Evolutionary conservation across 1,140 invertebrate genomes (phyloP).

Genomic region (Charaxes varanes): DNA sequence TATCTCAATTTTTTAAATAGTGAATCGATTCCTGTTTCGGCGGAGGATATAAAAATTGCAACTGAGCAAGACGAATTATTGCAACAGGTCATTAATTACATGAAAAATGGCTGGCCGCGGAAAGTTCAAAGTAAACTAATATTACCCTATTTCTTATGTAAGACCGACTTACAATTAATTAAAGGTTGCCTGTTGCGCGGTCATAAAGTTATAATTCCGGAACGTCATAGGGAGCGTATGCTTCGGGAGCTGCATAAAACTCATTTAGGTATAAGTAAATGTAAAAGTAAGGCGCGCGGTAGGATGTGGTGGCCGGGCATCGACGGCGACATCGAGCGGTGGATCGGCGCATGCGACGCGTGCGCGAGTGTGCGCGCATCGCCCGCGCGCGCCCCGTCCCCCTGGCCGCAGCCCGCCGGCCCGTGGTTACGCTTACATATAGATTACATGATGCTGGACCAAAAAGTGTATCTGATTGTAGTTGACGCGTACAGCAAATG

Average conservation of each 20-base stretch:
- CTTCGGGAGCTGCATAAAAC: slow-evolving; percentile 21
- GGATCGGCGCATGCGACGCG: slow-evolving; percentile 4
- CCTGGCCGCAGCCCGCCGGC: slow-evolving; percentile 5
- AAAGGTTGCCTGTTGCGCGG: slow-evolving; percentile 27
- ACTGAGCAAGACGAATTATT: slow-evolving; percentile 14
- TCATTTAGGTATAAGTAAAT: slow-evolving; percentile 27
- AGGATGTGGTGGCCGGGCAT: slow-evolving; percentile 15
- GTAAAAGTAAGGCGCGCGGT: slow-evolving; percentile 22
- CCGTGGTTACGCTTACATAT: slow-evolving; percentile 21
- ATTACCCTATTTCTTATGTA: slow-evolving; percentile 28
- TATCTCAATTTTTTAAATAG: not conserved
- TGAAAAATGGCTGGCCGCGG: slow-evolving; percentile 25
- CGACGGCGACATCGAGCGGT: slow-evolving; percentile 8
- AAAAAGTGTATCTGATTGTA: slow-evolving; percentile 19
- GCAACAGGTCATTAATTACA: slow-evolving; percentile 22
- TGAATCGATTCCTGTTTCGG: slow-evolving; percentile 6
- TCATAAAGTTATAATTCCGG: slow-evolving; percentile 26
- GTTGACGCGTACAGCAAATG: slow-evolving; percentile 21
- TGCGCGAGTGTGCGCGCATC: slow-evolving; percentile 7
- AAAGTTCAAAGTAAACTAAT: slow-evolving; percentile 28
- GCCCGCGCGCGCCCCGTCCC: slow-evolving; percentile 9
- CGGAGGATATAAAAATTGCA: slow-evolving; percentile 4
- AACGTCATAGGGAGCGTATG: slow-evolving; percentile 13
- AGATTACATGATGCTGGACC: slow-evolving; percentile 19
- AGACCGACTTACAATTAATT: slow-evolving; percentile 22